Base-by-base conservation (phyloP, 2,113 vertebrate species). In the Hirundichthys speculiger region DNA sequence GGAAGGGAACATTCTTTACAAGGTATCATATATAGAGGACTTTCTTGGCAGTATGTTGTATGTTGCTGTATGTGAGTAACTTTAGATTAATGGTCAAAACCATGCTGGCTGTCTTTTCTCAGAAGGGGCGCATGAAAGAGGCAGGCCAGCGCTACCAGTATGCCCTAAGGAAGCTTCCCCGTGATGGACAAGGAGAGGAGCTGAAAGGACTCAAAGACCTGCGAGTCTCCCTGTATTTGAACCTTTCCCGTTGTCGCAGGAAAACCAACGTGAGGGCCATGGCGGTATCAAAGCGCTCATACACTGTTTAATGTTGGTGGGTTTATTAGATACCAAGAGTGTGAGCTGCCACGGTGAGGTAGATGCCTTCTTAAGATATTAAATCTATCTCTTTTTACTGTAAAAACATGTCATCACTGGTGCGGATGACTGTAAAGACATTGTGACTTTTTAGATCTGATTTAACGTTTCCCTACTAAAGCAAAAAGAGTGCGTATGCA, bases 41-140 rank as follows among this genome's bases (percentile, higher is more conserved):
- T 30, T 25, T 49, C n/a, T 2, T 2, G 9, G 25, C 14, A 2
- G 24, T 5, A 8, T 21, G 19, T 34, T 48, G 19, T n/a, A n/a
- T n/a, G n/a, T n/a, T n/a, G n/a, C n/a, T n/a, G n/a, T n/a, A n/a
- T n/a, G n/a, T 27, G 16, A 22, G 11, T 11, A 22, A 30, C 1
- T 7, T 13, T n/a, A 13, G 12, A 11, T 30, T 43, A 25, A 11
- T 12, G 27, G 21, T 63, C 30, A 69, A 55, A 55, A 16, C n/a
- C 57, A 12, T 43, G 16, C 19, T 16, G 10, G 41, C 25, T 22
- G 82, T 85, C 13, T 3, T 50, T 46, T 77, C 51, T 16, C 85
- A 99, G 98, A 99, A 98, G 87, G 98, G 97, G 24, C 98, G 96
- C 70, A 98, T 99, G 97, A 99, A 97, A 85, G 98, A 99, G 74